Percentiles rank a stretch among this genome's conserved stretches.
Conservation (phyloP, 2,888 invertebrate species). For the Ellobium chinense region DNA sequence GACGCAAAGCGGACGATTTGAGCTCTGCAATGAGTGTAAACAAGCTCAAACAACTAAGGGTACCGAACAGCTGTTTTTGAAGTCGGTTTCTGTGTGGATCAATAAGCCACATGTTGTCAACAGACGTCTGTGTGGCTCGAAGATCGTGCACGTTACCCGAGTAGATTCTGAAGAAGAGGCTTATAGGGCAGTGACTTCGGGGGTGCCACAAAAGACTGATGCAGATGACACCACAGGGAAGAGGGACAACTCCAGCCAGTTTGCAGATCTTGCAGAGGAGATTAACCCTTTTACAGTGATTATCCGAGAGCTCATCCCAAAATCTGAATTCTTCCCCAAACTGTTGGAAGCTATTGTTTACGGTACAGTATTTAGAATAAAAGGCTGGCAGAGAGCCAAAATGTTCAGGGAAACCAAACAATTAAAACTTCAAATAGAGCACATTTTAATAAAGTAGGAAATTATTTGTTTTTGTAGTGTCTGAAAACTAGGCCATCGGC, state of each 20-base stretch:
- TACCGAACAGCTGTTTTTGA: slow-evolving; percentile 51
- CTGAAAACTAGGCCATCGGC: no score
- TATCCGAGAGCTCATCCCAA: slow-evolving; percentile 63
- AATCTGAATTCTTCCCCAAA: slow-evolving; percentile 57
- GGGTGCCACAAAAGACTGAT: not conserved
- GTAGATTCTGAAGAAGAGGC: not conserved
- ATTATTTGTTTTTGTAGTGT: no score
- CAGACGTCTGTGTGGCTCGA: slow-evolving; percentile 64
- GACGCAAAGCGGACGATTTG: no score
- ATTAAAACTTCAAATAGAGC: no score
- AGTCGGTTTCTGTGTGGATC: slow-evolving; percentile 66
- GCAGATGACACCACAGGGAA: not conserved
- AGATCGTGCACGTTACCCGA: slow-evolving; percentile 40
- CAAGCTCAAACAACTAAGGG: slow-evolving; percentile 20
- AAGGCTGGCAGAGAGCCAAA: no score
- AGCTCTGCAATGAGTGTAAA: slow-evolving; percentile 13
- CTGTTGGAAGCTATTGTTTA: slow-evolving; percentile 61
- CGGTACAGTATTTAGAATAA: slow-evolving; percentile 51
- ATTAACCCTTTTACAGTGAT: slow-evolving; percentile 47
- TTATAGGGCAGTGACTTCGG: not conserved
- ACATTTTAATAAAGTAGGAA: no score
- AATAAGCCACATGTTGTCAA: slow-evolving; percentile 73
- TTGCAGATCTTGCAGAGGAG: slow-evolving; percentile 30
- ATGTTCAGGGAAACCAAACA: no score
- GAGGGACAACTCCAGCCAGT: not conserved